Base-by-base conservation (phyloP, 2,797 vertebrate genomes). In the Craterocephalus amniculus region DNA sequence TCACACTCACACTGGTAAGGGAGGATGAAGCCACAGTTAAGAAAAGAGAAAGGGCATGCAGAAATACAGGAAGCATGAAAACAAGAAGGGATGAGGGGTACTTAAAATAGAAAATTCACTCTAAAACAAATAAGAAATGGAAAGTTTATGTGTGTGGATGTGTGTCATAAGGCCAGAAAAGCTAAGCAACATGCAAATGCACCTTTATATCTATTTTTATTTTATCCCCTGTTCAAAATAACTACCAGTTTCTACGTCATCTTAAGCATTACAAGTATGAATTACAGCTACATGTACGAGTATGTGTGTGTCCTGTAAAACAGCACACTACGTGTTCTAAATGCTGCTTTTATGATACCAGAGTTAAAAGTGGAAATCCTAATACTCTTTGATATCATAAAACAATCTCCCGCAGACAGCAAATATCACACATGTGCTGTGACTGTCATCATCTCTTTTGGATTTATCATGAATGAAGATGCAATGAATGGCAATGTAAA, bases 1-100 rank as follows among this genome's bases (percentile, higher is more conserved):
- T 87, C 89, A 90, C 63, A 52, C 27, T 79, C 72, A n/a, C 26
- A 35, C 64, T 20, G 67, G 57, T 63, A 34, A 67, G 59, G 43
- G 52, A 27, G 57, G 67, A 63, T 13, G 51, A 26, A 36, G 62
- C 48, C 26, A 40, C 32, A 9, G 64, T 60, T 74, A 57, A 54
- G 20, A 61, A 45, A 65, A 73, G 70, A 40, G 22, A 20, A 31
- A 61, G 20, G 60, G n/a, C 52, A 31, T 20, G 52, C 58, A 45
- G 48, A 43, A 12, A 20, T 20, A 24, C 3, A 40, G 43, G 27
- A 74, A 32, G 64, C 45, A 67, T 22, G 64, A 59, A 55, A 62
- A 38, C 58, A 60, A n/a, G 20, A 45, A 29, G 35, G 54, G 24
- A 62, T 56, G 64, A 34, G 60, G 29, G 35, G 59, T 31, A 57